These are phyloP conservation scores for Poeciliopsis prolifica DNA, from an alignment of 2,113 vertebrate species.

Conservation along the genomic window DNA sequence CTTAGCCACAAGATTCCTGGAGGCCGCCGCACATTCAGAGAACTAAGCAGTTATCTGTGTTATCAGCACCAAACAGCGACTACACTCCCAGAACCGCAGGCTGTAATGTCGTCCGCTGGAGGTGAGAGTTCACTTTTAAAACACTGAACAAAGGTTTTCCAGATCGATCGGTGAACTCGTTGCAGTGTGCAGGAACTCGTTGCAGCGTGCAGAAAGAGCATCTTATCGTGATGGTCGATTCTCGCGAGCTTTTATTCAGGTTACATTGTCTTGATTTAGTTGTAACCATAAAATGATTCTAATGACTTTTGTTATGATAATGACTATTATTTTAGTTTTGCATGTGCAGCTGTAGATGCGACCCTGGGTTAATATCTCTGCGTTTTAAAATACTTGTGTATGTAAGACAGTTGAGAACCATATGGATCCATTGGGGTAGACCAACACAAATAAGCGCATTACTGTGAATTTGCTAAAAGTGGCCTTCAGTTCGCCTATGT, in stretches of 20 bases:
- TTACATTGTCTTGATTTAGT: neutral
- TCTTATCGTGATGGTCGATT: neutral
- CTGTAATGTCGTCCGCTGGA: neutral
- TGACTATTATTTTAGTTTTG: too few species aligned
- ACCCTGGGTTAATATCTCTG: too few species aligned
- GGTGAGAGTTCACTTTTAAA: constrained; percentile 16
- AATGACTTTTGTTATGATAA: too few species aligned
- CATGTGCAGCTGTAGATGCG: too few species aligned
- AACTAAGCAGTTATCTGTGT: neutral
- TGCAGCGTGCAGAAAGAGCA: too few species aligned
- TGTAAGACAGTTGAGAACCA: too few species aligned
- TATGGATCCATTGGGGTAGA: too few species aligned
- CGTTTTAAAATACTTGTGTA: too few species aligned
- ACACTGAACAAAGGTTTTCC: neutral
- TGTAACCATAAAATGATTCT: neutral
- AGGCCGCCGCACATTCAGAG: neutral
- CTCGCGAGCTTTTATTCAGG: neutral
- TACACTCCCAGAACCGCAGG: neutral
- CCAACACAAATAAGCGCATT: too few species aligned
- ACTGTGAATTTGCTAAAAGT: too few species aligned
- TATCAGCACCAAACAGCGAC: neutral
- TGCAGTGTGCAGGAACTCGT: too few species aligned
- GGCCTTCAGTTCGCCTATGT: too few species aligned
- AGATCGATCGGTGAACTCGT: neutral
- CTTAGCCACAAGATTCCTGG: neutral